Evolutionary conservation across 2,888 invertebrate genomes (phyloP), one percentile per base, ranked within the genome.

Genomic region (Melieria omissa): DNA sequence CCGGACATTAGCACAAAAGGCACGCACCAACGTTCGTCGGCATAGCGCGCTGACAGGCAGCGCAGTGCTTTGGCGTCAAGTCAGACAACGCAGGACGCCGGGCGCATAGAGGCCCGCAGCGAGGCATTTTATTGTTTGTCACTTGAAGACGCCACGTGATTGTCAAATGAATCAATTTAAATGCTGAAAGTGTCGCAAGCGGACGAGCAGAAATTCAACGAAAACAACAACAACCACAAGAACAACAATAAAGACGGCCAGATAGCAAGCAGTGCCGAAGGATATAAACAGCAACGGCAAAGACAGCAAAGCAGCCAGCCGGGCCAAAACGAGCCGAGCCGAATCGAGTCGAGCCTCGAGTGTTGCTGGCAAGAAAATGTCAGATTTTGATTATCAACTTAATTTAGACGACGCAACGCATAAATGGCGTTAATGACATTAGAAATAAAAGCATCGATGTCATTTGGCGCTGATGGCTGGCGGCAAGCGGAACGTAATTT

Each of bases 81-180:
- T 0, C 14, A 52, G 14, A 14, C 2, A 2, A 49, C 8, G 10
- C 12, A 52, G 52, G 14, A 52, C 12, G 52, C 5, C 14, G 6
- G 52, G 10, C 12, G 52, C 52, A 29, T 29, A 3, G 29, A 29
- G 29, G 29, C 29, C 29, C 29, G 29, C 29, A 29, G 29, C 29
- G 29, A 29, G 29, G 52, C 9, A 52, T 52, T 52, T 52, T 52
- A 52, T 61, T 12, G 44, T 42, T 61, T 41, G 42, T 29, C 62
- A 46, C 46, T 62, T 45, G 58, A 10, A 47, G 45, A 52, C 65
- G 58, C 52, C 12, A 60, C 52, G 60, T 62, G 63, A 64, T 74
- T 70, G 72, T 70, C 70, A 74, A 72, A 70, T 74, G 67, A 74
- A 74, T 72, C 74, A 74, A 72, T 72, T 72, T 74, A 58, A 57